Base-by-base conservation (phyloP, 2,113 vertebrate species). In the Ceuthmochares aereus region DNA sequence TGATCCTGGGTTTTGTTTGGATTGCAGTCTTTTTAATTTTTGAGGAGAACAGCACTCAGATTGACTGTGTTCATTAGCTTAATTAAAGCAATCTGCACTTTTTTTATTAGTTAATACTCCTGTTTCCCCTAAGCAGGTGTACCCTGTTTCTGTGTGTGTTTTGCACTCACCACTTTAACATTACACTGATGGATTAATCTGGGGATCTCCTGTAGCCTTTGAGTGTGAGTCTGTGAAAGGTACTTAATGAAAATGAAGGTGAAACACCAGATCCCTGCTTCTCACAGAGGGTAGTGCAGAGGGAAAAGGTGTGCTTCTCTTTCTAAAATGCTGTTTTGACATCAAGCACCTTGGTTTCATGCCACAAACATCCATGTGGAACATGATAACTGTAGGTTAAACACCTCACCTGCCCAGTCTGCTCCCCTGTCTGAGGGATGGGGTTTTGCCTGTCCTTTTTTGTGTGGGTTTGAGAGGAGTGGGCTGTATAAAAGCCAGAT, bases 61-160 rank as follows among this genome's bases (percentile, higher is more conserved):
- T 80, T 1, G 6, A 7, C 37, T 3, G 60, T 51, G 85, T 87
- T 92, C 59, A 7, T 95, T 69, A 83, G 70, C 74, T 89, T 94
- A 62, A 83, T 96, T 74, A 89, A 93, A 91, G 79, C 95, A 58
- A 34, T 32, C 84, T 92, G 92, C 86, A 81, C 95, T 96, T 95
- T 90, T 90, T 95, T 59, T 40, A 17, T 91, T 63, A 49, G 72
- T 88, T 56, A 15, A 32, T 55, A 42, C 10, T 75, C 54, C 79
- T 80, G 3, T 17, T 79, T 62, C 70, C 89, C 63, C 29, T 13
- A 4, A 68, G 72, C 60, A 74, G 81, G 49, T 45, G 76, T 34
- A 6, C 49, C 37, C 67, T 27, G 13, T 64, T 79, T 29, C 73
- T 1, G 0, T 10, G 58, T 91, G 88, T 83, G 2, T 92, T 93